phyloP scores from a whole-genome alignment of 1,140 invertebrate genomes.

The Drosophila pandora region DNA sequence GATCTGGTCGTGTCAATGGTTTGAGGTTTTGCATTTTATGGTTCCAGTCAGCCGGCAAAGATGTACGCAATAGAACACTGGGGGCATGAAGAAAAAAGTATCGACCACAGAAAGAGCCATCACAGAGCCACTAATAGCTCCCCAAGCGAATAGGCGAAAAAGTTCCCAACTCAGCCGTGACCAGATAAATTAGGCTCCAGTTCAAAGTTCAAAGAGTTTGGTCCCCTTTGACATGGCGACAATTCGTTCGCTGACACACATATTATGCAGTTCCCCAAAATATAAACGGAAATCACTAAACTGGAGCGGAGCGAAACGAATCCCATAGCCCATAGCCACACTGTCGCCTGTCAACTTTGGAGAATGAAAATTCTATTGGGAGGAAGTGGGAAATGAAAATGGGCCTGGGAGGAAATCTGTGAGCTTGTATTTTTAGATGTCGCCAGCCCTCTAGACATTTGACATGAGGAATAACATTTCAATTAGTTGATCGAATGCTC shows the following conservation, averaged over 20 bases:
- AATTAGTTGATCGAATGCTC: slow-evolving; percentile 66
- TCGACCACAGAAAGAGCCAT: background rate
- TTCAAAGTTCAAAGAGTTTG: slow-evolving; percentile 66
- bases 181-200: slow-evolving; percentile 53
- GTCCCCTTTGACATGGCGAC: slow-evolving; percentile 50
- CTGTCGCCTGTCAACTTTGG: slow-evolving; percentile 66
- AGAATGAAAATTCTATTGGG: slow-evolving; percentile 12
- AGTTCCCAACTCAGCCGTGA: slow-evolving; percentile 38
- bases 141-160: slow-evolving; percentile 12
- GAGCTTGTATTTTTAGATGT: slow-evolving; percentile 68
- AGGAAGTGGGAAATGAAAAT: slow-evolving; percentile 7
- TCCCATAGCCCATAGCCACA: slow-evolving; percentile 62
- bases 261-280: slow-evolving; percentile 48
- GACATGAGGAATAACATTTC: slow-evolving; percentile 68
- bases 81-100: slow-evolving; percentile 7
- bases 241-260: slow-evolving; percentile 57
- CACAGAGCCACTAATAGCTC: slow-evolving; percentile 44
- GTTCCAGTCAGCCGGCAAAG: background rate
- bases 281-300: slow-evolving; percentile 46
- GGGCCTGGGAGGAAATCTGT: slow-evolving; percentile 30
- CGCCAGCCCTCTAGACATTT: slow-evolving; percentile 63
- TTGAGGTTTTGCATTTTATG: slow-evolving; percentile 45
- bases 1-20: slow-evolving; percentile 47
- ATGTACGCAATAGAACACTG: background rate
- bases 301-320: slow-evolving; percentile 73